phyloP scores from a whole-genome alignment of 2,888 invertebrate species.

The Epistrophella euchroma region DNA sequence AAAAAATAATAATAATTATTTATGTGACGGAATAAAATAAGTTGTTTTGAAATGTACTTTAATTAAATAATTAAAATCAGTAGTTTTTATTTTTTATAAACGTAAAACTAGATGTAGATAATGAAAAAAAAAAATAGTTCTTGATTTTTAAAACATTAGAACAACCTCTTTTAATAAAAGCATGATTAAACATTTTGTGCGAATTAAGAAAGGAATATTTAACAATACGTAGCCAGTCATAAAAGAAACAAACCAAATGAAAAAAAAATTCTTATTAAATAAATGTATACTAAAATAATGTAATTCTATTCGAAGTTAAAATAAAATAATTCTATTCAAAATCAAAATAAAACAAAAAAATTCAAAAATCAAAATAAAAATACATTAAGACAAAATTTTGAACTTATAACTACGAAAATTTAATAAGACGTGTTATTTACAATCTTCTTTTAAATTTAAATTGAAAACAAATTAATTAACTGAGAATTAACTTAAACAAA shows the following conservation, averaged over 20 bases:
- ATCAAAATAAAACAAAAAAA: background rate
- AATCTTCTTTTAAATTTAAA: constrained; percentile 3
- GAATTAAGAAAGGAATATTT: constrained; percentile 3
- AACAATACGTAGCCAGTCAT: constrained; percentile 5
- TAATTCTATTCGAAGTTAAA: background rate
- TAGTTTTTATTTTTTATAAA: background rate
- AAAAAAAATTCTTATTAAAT: background rate
- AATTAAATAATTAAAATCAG: background rate
- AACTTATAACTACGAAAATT: constrained; percentile 25
- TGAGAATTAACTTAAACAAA: background rate
- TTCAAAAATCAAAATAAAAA: background rate
- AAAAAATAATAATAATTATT: background rate
- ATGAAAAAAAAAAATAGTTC: background rate
- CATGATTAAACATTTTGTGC: constrained; percentile 37
- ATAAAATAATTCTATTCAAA: background rate
- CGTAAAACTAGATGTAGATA: background rate
- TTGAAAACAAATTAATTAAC: constrained; percentile 5
- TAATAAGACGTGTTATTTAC: constrained; percentile 18
- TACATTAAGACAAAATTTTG: background rate
- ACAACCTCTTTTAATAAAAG: constrained; percentile 15
- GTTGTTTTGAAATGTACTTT: background rate
- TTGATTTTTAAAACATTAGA: background rate
- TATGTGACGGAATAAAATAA: constrained; percentile 31
- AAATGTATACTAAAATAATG: background rate
- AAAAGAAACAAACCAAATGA: constrained; percentile 2